Percentiles rank a stretch among this genome's conserved stretches.
phyloP scores from a whole-genome alignment of 2,888 invertebrate genomes.

The Harpalus rufipes region DNA sequence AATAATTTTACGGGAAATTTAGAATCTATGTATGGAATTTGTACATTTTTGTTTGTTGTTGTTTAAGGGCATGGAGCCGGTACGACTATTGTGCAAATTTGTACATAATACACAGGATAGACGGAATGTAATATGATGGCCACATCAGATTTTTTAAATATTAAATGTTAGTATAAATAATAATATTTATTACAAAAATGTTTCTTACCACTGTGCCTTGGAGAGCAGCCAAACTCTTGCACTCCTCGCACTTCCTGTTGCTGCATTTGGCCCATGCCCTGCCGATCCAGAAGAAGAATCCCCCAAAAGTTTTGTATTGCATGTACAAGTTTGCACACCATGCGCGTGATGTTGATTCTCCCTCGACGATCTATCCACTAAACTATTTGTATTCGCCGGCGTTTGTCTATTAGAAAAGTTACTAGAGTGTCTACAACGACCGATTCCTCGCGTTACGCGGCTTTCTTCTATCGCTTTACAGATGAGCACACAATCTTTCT shows the following conservation, averaged over 20 bases:
- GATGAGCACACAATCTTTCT: slow-evolving; percentile 96
- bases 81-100: too few species aligned
- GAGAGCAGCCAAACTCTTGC: slow-evolving; percentile 76
- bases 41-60: too few species aligned
- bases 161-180: too few species aligned
- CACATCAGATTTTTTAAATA: too few species aligned
- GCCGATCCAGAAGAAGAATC: slow-evolving; percentile 77
- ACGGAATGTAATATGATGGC: too few species aligned
- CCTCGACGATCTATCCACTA: slow-evolving; percentile 88
- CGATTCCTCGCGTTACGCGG: slow-evolving; percentile 91
- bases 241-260: slow-evolving; percentile 74
- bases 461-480: slow-evolving; percentile 98
- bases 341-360: slow-evolving; percentile 81
- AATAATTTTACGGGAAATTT: too few species aligned
- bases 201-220: slow-evolving; percentile 76
- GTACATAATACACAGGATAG: too few species aligned
- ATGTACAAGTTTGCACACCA: slow-evolving; percentile 80
- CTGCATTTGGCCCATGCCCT: slow-evolving; percentile 71
- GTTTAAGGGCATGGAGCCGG: too few species aligned
- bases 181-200: neutral
- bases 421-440: slow-evolving; percentile 90
- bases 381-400: slow-evolving; percentile 91
- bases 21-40: too few species aligned
- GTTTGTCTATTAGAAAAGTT: slow-evolving; percentile 94
- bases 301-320: slow-evolving; percentile 80